Evolutionary conservation across 2,797 vertebrate species (phyloP), one percentile per base, ranked within the genome.

Genomic region (Pagetopsis macropterus): DNA sequence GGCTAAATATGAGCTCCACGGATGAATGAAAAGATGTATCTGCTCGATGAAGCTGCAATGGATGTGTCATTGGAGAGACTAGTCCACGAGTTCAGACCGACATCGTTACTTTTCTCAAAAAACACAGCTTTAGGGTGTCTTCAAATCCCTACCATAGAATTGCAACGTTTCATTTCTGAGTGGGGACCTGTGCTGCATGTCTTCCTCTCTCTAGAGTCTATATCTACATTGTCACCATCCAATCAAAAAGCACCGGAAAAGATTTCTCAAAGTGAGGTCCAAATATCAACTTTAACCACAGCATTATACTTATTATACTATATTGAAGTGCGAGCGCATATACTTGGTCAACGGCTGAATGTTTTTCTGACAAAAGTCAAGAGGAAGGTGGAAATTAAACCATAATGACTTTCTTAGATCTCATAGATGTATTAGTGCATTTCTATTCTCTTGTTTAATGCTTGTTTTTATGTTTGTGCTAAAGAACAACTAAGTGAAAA

Each of bases 91-190:
- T 57, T 46, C 21, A 62, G n/a, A 37, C 50, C n/a, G 5, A 33
- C 58, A 5, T 58, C 48, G 63, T 62, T 56, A 57, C 51, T 54
- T 2, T 41, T 33, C 27, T 70, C 16, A 31, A 15, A 74, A 60
- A 49, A 63, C 31, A 17, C 31, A 6, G n/a, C 62, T 66, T 58
- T 5, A 0, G 33, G 72, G 49, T 45, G 5, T 45, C 13, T 10
- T 27, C 0, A 50, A 27, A 70, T 65, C 19, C 23, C 44, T 16
- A 62, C 21, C 27, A 12, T 60, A 27, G 50, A 54, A 65, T 51
- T 62, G 57, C 17, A 43, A 66, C 67, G 51, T 76, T 68, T 73
- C 70, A 51, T 58, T 57, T 19, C 31, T 57, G 13, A 68, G 51
- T 46, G 4, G 12, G 19, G 27, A 50, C 41, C 27, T 44, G 44